Conservation (phyloP, 1,140 invertebrate species). For the Gonioctena quinquepunctata region DNA sequence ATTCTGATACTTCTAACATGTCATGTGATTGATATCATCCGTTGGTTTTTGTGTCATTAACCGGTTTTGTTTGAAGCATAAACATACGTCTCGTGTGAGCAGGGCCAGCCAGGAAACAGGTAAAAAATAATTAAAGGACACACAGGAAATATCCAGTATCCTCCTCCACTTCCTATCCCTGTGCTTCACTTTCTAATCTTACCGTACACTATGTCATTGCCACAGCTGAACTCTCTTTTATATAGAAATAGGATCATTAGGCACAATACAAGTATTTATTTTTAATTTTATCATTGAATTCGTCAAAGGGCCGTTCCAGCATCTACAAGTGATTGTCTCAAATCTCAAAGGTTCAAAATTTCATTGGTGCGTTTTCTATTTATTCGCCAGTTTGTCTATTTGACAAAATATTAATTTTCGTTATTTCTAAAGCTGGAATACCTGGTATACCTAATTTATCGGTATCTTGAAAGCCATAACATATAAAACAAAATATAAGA, state of each 20-base stretch:
- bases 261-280: not conserved
- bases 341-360: not conserved
- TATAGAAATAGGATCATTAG: not conserved
- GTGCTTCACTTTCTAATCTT: slow-evolving; percentile 19
- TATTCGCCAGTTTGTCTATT: too few species aligned
- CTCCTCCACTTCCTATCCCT: slow-evolving; percentile 8
- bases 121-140: slow-evolving; percentile 17
- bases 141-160: not conserved
- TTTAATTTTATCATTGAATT: not conserved
- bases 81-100: not conserved
- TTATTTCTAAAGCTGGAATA: too few species aligned
- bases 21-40: not conserved
- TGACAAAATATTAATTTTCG: too few species aligned
- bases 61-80: not conserved
- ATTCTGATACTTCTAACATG: not conserved
- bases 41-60: not conserved
- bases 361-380: too few species aligned
- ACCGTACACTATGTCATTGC: slow-evolving; percentile 10
- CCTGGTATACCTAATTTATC: too few species aligned
- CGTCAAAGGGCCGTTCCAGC: not conserved
- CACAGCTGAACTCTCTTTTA: slow-evolving; percentile 15
- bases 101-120: slow-evolving; percentile 29
- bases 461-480: too few species aligned
- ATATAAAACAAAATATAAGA: too few species aligned
- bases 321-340: not conserved